Base-by-base conservation (phyloP, 2,113 vertebrate species). In the Lophura nycthemera region DNA sequence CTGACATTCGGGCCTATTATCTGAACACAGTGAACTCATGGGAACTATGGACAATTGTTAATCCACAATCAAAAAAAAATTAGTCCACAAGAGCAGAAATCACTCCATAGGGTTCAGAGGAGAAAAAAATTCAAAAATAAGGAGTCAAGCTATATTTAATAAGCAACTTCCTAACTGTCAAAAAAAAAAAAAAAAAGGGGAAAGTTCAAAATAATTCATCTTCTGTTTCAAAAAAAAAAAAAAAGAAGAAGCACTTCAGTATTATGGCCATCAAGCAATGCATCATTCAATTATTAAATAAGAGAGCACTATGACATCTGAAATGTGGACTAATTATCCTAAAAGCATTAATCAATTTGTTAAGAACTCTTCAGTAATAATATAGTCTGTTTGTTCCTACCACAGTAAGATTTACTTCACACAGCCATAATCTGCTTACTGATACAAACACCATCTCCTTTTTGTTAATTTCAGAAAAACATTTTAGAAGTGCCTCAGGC, bases 261-360 rank as follows among this genome's bases (percentile, higher is more conserved):
- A 92, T 95, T 88, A 79, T 21, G 83, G 69, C 61, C 74, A 92
- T 92, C 42, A 95, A 93, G 30, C 6, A 2, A 80, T 87, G 83
- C 70, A 89, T 77, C 45, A 87, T 86, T 90, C 76, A 90, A 93
- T 96, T 93, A 84, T 93, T 95, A 95, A 96, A 93, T 93, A 78
- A 93, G 89, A 94, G 42, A 94, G 75, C n/a, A 77, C 82, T 92
- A 86, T 93, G 96, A 95, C 76, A 95, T 95, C 91, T 96, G 91
- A 97, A 97, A 97, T 89, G 66, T 92, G 86, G 93, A 95, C 95
- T 98, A 97, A 97, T 98, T 98, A 97, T 84, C 97, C 89, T 97
- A 97, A 98, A 98, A 98, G 94, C 96, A 97, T 95, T 96, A 95
- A 97, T 97, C 92, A 96, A 90, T 96, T 97, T 97, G 91, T 63